Evolutionary conservation across 2,888 invertebrate genomes (phyloP).

Genomic region (Andrena camellia): DNA sequence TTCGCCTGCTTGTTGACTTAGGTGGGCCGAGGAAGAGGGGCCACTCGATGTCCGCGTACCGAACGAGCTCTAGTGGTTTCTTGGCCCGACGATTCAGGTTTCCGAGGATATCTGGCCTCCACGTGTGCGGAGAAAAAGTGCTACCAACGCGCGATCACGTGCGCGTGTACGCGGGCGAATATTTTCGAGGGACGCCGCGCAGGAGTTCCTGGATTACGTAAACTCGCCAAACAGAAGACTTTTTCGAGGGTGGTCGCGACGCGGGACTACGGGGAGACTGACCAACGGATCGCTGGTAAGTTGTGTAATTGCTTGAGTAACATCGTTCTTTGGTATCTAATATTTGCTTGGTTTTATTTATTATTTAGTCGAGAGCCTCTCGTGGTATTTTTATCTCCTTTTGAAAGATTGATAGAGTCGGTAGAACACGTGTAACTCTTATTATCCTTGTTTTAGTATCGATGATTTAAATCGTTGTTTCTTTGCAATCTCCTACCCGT

Average conservation of each 20-base stretch:
- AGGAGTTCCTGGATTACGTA: conserved; percentile 41
- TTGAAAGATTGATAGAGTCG: too few relatives aligned
- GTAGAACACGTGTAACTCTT: too few relatives aligned
- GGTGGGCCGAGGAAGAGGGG: conserved; percentile 66
- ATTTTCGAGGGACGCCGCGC: not conserved
- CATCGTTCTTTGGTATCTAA: not conserved
- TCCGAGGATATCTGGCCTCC: conserved; percentile 40
- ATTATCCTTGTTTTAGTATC: conserved; percentile 3
- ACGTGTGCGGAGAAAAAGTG: conserved; percentile 34
- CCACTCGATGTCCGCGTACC: conserved; percentile 69
- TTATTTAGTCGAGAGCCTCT: too few relatives aligned
- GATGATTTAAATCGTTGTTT: too few relatives aligned
- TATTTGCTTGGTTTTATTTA: too few relatives aligned
- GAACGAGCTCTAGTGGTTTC: conserved; percentile 66
- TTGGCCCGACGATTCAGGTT: conserved; percentile 63
- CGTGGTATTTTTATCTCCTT: too few relatives aligned
- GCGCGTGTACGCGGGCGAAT: conserved; percentile 17
- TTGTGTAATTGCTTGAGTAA: conserved; percentile 17
- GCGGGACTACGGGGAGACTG: not conserved
- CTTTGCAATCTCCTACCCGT: not conserved
- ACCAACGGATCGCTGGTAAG: not conserved
- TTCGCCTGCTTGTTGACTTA: conserved; percentile 69
- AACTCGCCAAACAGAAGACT: conserved; percentile 29
- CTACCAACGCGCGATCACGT: conserved; percentile 54
- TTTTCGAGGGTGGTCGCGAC: conserved; percentile 13